Evolutionary conservation across 2,113 vertebrate genomes (phyloP).

Genomic region (Oceanodroma tethys): DNA sequence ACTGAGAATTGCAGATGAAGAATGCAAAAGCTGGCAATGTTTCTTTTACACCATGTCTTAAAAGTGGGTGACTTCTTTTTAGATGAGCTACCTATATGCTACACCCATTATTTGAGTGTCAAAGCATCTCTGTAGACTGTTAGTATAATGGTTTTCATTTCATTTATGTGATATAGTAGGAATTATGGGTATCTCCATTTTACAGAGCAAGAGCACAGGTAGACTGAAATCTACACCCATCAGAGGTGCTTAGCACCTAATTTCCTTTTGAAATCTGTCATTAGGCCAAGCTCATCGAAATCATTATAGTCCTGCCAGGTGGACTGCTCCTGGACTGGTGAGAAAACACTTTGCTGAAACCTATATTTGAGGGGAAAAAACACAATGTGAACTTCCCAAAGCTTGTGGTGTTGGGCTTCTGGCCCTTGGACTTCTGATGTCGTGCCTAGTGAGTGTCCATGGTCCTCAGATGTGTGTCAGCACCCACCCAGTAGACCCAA

Average conservation of each 20-base stretch:
- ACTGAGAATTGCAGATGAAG: neutral
- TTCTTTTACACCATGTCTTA: neutral
- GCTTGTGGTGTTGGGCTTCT: neutral
- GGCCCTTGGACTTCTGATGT: neutral
- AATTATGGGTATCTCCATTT: neutral
- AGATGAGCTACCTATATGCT: neutral
- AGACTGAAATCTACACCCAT: neutral
- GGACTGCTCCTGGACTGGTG: neutral
- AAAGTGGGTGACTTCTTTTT: neutral
- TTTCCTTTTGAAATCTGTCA: neutral
- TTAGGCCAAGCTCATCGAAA: neutral
- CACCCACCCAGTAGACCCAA: neutral
- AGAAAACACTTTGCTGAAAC: neutral
- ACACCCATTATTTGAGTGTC: neutral
- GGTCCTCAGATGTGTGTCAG: neutral
- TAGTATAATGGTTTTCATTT: neutral
- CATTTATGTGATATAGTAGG: neutral
- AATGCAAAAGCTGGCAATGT: neutral
- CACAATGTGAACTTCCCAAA: neutral
- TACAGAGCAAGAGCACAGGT: neutral
- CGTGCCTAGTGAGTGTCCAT: neutral
- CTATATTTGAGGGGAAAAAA: neutral
- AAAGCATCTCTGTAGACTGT: neutral
- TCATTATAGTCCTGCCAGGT: neutral
- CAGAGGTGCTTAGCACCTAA: neutral